A percentile compares a stretch with the other conserved stretches of the same genome.
Conservation (phyloP, 2,888 invertebrate genomes). For the Leptinotarsa haldemani region DNA sequence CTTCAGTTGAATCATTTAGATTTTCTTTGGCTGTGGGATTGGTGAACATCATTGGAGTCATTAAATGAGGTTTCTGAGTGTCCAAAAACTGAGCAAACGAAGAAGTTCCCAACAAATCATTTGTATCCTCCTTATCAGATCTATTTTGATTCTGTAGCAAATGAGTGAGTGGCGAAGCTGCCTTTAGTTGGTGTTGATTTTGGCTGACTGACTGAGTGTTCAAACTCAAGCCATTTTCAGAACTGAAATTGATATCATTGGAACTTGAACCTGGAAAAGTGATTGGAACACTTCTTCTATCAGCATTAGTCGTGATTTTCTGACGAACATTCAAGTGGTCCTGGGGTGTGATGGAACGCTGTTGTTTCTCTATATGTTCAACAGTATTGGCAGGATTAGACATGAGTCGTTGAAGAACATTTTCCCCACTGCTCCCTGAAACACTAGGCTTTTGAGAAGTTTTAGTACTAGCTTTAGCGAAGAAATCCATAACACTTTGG, state of each 20-base stretch:
- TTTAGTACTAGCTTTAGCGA: slow-evolving; percentile 79
- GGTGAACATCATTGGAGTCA: slow-evolving; percentile 89
- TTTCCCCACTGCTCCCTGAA: slow-evolving; percentile 63
- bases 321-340: slow-evolving; percentile 58
- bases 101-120: slow-evolving; percentile 61
- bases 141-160: slow-evolving; percentile 52
- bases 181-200: slow-evolving; percentile 27
- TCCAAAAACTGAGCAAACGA: slow-evolving; percentile 65
- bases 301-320: slow-evolving; percentile 49
- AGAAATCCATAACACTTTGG: slow-evolving; percentile 89
- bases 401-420: slow-evolving; percentile 82
- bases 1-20: slow-evolving; percentile 28
- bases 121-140: slow-evolving; percentile 43
- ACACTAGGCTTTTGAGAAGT: slow-evolving; percentile 69
- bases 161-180: slow-evolving; percentile 54
- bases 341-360: slow-evolving; percentile 81
- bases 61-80: slow-evolving; percentile 78
- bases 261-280: slow-evolving; percentile 53
- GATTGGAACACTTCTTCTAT: slow-evolving; percentile 60
- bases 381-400: slow-evolving; percentile 86
- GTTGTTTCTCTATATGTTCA: slow-evolving; percentile 90
- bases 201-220: slow-evolving; percentile 67
- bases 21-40: slow-evolving; percentile 64
- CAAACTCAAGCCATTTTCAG: slow-evolving; percentile 70
- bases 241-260: slow-evolving; percentile 34